A percentile compares a stretch with the other conserved stretches of the same genome.
Conservation (phyloP, 2,888 invertebrate species). For the Idaea biselata region DNA sequence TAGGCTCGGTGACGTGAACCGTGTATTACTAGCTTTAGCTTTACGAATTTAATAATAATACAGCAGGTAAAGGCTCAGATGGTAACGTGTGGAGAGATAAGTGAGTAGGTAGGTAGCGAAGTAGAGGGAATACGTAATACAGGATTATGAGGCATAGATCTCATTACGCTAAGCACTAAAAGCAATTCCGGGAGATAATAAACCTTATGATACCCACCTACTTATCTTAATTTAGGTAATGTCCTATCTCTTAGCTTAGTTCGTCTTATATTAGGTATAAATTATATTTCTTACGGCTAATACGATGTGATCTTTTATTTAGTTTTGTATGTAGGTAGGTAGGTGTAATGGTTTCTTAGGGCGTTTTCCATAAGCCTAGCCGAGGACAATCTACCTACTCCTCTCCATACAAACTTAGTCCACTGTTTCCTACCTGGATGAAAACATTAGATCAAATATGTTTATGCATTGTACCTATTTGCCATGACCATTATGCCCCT, state of each 20-base stretch:
- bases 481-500: too few relatives aligned
- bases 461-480: too few relatives aligned
- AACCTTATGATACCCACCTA: not conserved
- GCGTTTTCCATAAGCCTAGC: too few relatives aligned
- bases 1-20: too few relatives aligned
- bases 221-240: too few relatives aligned
- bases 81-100: not conserved
- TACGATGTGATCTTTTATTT: not conserved
- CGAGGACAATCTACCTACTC: too few relatives aligned
- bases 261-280: not conserved
- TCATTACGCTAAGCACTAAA: not conserved
- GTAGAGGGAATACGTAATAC: not conserved
- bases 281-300: not conserved
- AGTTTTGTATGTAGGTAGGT: not conserved
- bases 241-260: not conserved
- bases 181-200: not conserved
- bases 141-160: constrained; percentile 1
- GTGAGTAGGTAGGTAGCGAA: not conserved
- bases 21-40: not conserved
- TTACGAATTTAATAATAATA: not conserved
- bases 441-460: too few relatives aligned
- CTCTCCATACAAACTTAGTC: too few relatives aligned
- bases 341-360: too few relatives aligned
- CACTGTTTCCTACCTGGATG: too few relatives aligned
- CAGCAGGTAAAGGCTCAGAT: not conserved